Evolutionary conservation across 2,797 vertebrate species (phyloP).

Genomic region (Thaleichthys pacificus): DNA sequence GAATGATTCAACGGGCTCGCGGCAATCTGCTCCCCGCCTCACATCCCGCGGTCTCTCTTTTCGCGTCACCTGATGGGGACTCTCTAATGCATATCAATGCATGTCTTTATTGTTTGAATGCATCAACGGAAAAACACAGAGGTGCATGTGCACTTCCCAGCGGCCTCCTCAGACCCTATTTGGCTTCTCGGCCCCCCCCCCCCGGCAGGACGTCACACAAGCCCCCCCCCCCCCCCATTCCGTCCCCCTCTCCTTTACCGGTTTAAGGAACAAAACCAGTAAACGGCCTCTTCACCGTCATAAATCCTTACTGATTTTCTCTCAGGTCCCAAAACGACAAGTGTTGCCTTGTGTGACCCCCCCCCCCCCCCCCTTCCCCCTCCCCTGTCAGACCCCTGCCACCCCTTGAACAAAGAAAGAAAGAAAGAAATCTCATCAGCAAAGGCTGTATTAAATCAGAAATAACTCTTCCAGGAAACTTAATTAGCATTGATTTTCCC

Average conservation of each 20-base stretch:
- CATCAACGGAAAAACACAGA: slow-evolving; percentile 2
- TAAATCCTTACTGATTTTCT: slow-evolving; percentile 36
- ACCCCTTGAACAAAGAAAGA: not conserved
- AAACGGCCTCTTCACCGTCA: slow-evolving; percentile 5
- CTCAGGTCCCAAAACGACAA: not conserved
- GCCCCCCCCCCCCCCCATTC: not conserved
- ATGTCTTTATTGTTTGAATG: not conserved
- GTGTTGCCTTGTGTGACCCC: slow-evolving; percentile 28
- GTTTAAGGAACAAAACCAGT: slow-evolving; percentile 5
- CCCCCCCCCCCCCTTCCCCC: slow-evolving; percentile 7
- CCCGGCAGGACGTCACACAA: not conserved
- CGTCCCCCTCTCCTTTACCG: not conserved
- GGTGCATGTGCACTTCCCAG: not conserved
- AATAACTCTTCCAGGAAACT: slow-evolving; percentile 40
- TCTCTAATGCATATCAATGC: slow-evolving; percentile 16
- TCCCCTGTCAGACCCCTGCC: not conserved
- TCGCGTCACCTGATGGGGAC: slow-evolving; percentile 15
- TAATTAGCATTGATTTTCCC: slow-evolving; percentile 55
- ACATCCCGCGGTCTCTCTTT: slow-evolving; percentile 36
- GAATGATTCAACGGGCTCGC: slow-evolving; percentile 45
- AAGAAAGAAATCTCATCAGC: slow-evolving; percentile 34
- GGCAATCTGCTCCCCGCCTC: slow-evolving; percentile 43
- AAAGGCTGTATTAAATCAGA: slow-evolving; percentile 48
- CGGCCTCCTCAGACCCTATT: not conserved
- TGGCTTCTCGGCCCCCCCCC: slow-evolving; percentile 4